Evolutionary conservation across 1,140 invertebrate species (phyloP), one percentile per base, ranked within the genome.

Genomic region (Bombus huntii): DNA sequence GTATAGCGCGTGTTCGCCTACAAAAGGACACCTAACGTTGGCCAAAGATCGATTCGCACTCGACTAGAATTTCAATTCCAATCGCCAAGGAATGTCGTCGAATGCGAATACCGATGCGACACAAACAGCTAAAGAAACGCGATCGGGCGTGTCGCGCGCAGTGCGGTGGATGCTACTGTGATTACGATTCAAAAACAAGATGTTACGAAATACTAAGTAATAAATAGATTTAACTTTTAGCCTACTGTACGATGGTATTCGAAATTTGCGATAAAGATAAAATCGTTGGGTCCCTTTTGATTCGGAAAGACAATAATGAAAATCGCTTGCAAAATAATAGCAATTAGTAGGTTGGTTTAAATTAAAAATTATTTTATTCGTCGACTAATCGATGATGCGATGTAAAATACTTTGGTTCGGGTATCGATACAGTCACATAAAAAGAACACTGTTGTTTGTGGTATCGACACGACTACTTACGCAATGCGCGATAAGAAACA

Each of bases 41-140:
- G 75, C 66, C 66, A 84, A 83, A 83, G 82, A 84, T 84, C 82
- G 82, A 84, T 84, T 70, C 75, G 39, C 31, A n/a, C 82, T 25
- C 65, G 65, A 9, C 15, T 59, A 59, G 82, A 84, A 84, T 84
- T 79, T 84, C 75, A 71, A 84, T 79, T 79, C 42, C 66, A 34
- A 42, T 39, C 82, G 37, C 47, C 44, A 53, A 59, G 75, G 75
- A 25, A 73, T 34, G 25, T n/a, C 37, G n/a, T 47, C 65, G 47
- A 83, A 78, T 78, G 47, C 74, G 28, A 78, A 47, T 37, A 59
- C 37, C 37, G 31, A 66, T 66, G 22, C 31, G 31, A 18, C 31
- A 34, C 15, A 62, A 66, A 18, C 12, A 22, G 15, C 31, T 34
- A 9, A 71, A 83, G 77, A 76, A 53, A 70, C 70, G 77, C 82